A percentile compares a stretch with the other conserved stretches of the same genome.
These are phyloP conservation scores for Baccha elongata DNA, from an alignment of 2,888 invertebrate species.

Conservation along the genomic window DNA sequence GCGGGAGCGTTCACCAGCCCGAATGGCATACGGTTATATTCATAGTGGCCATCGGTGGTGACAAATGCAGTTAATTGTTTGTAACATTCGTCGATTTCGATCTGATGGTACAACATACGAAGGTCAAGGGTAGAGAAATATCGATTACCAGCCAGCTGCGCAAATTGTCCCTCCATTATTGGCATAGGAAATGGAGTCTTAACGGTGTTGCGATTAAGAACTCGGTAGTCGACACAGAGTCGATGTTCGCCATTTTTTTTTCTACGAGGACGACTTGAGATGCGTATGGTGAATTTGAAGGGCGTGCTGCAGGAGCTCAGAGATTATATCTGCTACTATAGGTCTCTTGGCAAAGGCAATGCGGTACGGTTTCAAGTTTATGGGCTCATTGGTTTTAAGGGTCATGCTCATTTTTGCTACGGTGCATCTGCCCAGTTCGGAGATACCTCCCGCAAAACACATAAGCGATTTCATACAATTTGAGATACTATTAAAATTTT, in stretches of 20 bases:
- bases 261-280: too few relatives aligned
- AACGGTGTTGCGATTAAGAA: conserved; percentile 23
- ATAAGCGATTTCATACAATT: not conserved
- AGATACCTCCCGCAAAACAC: not conserved
- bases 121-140: conserved; percentile 51
- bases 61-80: conserved; percentile 64
- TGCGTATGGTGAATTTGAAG: too few relatives aligned
- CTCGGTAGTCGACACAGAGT: too few relatives aligned
- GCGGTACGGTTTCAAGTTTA: conserved; percentile 61
- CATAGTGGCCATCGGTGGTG: conserved; percentile 35
- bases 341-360: conserved; percentile 55
- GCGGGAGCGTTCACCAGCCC: conserved; percentile 19
- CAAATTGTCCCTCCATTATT: conserved; percentile 6
- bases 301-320: conserved; percentile 3
- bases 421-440: not conserved
- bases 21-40: not conserved
- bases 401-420: conserved; percentile 39
- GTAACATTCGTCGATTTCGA: conserved; percentile 56
- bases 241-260: too few relatives aligned
- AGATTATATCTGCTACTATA: conserved; percentile 1
- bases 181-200: not conserved
- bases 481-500: not conserved
- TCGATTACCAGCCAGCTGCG: conserved; percentile 49
- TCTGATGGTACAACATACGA: conserved; percentile 58
- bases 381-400: conserved; percentile 3